phyloP scores from a whole-genome alignment of 2,113 vertebrate genomes.

The Dicaeum eximium region DNA sequence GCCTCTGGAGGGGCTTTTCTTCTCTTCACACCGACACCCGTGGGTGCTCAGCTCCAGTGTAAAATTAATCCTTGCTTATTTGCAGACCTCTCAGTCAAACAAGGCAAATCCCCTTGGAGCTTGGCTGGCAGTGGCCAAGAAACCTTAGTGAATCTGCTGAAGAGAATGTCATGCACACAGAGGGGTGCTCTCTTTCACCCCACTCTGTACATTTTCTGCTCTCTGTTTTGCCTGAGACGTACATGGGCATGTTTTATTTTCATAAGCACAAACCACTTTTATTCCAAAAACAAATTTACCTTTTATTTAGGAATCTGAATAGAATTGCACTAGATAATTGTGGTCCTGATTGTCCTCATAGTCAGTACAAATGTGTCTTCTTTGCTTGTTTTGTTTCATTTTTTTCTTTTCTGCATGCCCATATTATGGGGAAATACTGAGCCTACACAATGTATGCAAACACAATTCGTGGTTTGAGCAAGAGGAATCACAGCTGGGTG shows the following conservation, averaged over 20 bases:
- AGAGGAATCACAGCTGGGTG: not conserved
- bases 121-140: not conserved
- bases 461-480: not conserved
- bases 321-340: not conserved
- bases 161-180: not conserved
- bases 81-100: not conserved
- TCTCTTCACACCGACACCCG: fast-evolving
- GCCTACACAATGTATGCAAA: not conserved
- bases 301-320: constrained; percentile 9
- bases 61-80: not conserved
- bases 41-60: not conserved
- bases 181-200: not conserved
- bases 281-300: not conserved
- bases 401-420: not conserved
- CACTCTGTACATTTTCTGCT: not conserved
- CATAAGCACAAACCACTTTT: constrained; percentile 11
- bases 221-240: not conserved
- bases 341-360: not conserved
- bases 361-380: not conserved
- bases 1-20: not conserved
- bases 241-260: not conserved
- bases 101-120: not conserved
- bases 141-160: not conserved
- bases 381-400: not conserved
- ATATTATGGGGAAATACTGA: constrained; percentile 24